phyloP scores from a whole-genome alignment of 1,140 invertebrate genomes.

The Lithobius niger region DNA sequence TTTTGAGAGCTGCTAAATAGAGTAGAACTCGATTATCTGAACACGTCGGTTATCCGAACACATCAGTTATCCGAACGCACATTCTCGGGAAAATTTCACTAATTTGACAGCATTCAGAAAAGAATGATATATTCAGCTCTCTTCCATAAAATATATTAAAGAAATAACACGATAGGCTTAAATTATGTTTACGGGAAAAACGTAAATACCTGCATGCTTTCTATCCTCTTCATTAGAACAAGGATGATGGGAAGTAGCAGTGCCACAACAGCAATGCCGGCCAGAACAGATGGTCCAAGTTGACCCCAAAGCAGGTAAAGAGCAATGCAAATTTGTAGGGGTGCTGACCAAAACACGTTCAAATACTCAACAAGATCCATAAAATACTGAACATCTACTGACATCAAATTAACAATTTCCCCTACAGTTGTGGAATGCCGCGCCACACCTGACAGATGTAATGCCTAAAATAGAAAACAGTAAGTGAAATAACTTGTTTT shows the following conservation, averaged over 20 bases:
- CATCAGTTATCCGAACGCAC: too few relatives aligned
- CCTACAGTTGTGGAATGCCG: slow-evolving; percentile 56
- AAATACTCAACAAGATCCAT: slow-evolving; percentile 79
- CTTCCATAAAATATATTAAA: too few relatives aligned
- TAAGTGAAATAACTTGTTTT: too few relatives aligned
- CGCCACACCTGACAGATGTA: slow-evolving; percentile 27
- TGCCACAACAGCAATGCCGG: slow-evolving; percentile 83
- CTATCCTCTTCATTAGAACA: slow-evolving; percentile 63
- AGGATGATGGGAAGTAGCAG: slow-evolving; percentile 81
- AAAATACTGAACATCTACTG: slow-evolving; percentile 69
- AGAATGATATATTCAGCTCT: too few relatives aligned
- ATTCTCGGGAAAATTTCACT: too few relatives aligned
- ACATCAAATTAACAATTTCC: slow-evolving; percentile 87
- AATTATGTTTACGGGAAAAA: too few relatives aligned
- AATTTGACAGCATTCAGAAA: too few relatives aligned
- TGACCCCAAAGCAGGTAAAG: slow-evolving; percentile 81
- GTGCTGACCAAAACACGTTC: slow-evolving; percentile 95
- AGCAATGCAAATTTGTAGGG: slow-evolving; percentile 74
- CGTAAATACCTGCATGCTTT: slow-evolving; percentile 40
- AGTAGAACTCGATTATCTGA: too few relatives aligned
- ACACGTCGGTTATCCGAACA: too few relatives aligned
- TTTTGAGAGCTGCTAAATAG: too few relatives aligned
- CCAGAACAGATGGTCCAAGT: slow-evolving; percentile 65
- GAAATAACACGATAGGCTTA: too few relatives aligned
- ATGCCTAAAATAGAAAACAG: too few relatives aligned